Percentiles rank a stretch among this genome's conserved stretches.
phyloP scores from a whole-genome alignment of 2,113 vertebrate genomes.

The human region GRCh38 chr16:70809501-70810000 shows the following conservation, averaged over 20 bases:
- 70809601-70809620: background rate
- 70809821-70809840: slow-evolving; percentile 84
- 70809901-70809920: slow-evolving; percentile 88
- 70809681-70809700: background rate
- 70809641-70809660: background rate
- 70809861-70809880: slow-evolving; percentile 87
- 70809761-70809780: background rate
- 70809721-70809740: background rate
- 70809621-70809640: background rate
- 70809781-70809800: slow-evolving; percentile 89
- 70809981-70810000: slow-evolving; percentile 91
- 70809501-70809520: background rate
- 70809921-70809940: slow-evolving; percentile 86
- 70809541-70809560: background rate
- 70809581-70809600: background rate
- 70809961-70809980: slow-evolving; percentile 83
- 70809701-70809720: background rate
- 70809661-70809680: background rate
- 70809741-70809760: background rate
- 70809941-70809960: slow-evolving; percentile 83
- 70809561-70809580: background rate
- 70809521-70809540: background rate
- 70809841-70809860: slow-evolving; percentile 87
- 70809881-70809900: slow-evolving; percentile 81
- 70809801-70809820: slow-evolving; percentile 86